Base-by-base conservation (phyloP, 30 jellyfish, hydroid and myxozoan genomes). In the Hydractinia symbiolongicarpus region DNA sequence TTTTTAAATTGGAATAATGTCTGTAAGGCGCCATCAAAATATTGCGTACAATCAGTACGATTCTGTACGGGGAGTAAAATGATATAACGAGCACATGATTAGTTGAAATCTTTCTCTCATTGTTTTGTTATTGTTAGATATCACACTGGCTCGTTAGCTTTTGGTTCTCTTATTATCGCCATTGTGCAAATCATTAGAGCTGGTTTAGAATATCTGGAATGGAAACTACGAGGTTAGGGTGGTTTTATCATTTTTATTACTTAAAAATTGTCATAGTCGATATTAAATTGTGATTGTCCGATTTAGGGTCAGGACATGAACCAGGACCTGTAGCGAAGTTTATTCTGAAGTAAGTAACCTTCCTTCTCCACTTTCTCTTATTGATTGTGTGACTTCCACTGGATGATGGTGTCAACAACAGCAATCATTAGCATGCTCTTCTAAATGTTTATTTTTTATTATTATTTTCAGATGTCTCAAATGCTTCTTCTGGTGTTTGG, bases 131-230 rank as follows among this genome's bases (percentile, higher is more conserved):
- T n/a, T n/a, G n/a, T 78, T 60, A 93, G 98, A 60, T 86, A 93
- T 81, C 98, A 93, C 69, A 84, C 95, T 11, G 98, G 98, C 5
- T 93, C 98, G 11, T 84, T 93, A 9, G 98, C 98, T 6, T 93
- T 93, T 78, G 98, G 98, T 5, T 84, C 98, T 13, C 82, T 88
- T 11, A 93, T 93, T 83, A 93, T 93, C 40, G 98, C 98, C 6
- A 57, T 93, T 55, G 96, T 93, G 8, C 98, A 93, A 81, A 67
- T 87, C 50, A 85, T 82, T 60, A 77, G 98, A 67, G 98, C 90
- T 78, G 89, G 77, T 30, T 86, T 93, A 67, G 98, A 93, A 70
- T 93, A 93, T 68, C 74, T 93, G 87, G 95, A 93, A 50, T 89
- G 86, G 69, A 93, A 93, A 67, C 70, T 93, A 44, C 79, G 84